Conservation (phyloP, 2,888 invertebrate genomes). For the Rutpela maculata region DNA sequence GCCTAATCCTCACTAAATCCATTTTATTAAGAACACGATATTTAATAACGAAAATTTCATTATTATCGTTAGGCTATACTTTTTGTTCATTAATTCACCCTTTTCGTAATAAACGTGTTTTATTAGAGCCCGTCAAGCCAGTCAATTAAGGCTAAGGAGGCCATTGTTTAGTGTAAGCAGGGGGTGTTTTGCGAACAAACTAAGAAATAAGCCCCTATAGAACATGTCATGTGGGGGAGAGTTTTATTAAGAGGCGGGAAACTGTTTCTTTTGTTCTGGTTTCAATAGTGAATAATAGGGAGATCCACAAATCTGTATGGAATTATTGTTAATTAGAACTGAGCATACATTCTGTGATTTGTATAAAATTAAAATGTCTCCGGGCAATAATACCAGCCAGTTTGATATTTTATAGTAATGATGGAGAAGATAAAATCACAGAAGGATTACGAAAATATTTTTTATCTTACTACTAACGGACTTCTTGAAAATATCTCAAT, state of each 20-base stretch:
- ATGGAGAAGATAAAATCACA: not conserved
- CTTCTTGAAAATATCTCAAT: too few relatives aligned
- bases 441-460: too few relatives aligned
- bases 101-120: slow-evolving; percentile 43
- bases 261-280: slow-evolving; percentile 41
- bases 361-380: not conserved
- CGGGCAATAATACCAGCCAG: not conserved
- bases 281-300: slow-evolving; percentile 30
- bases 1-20: slow-evolving; percentile 12
- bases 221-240: slow-evolving; percentile 27
- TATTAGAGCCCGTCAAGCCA: slow-evolving; percentile 39
- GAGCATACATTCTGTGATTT: slow-evolving; percentile 18
- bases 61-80: slow-evolving; percentile 30
- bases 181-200: slow-evolving; percentile 48
- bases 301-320: slow-evolving; percentile 33
- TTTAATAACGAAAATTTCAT: slow-evolving; percentile 32
- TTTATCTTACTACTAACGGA: too few relatives aligned
- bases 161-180: slow-evolving; percentile 45
- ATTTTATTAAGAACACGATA: slow-evolving; percentile 17
- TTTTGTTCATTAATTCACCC: slow-evolving; percentile 37
- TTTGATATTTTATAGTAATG: not conserved
- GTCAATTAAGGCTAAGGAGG: slow-evolving; percentile 40
- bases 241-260: slow-evolving; percentile 41
- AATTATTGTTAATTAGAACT: slow-evolving; percentile 30
- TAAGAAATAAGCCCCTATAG: slow-evolving; percentile 45